These are phyloP conservation scores for Mus minutoides DNA, from an alignment of 2,797 vertebrate genomes.

Conservation along the genomic window DNA sequence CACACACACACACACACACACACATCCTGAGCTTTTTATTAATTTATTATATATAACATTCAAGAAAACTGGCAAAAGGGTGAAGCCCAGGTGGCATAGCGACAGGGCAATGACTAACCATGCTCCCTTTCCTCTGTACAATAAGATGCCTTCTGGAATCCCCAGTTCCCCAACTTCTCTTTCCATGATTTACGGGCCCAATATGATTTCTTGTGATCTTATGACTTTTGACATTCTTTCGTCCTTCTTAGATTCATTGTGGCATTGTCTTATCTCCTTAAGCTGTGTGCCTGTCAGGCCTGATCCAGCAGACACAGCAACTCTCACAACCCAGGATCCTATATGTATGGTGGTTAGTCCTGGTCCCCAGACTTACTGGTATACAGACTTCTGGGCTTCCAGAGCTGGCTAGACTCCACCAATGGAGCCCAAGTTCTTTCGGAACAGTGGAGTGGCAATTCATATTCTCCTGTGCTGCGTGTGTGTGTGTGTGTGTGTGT, in stretches of 20 bases:
- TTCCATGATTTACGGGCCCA: neutral
- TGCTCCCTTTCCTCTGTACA: neutral
- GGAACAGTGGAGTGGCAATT: neutral
- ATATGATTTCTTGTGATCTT: neutral
- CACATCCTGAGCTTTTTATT: neutral
- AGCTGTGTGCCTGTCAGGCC: neutral
- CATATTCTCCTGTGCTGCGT: accelerated
- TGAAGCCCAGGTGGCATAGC: neutral
- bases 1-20: too few species aligned
- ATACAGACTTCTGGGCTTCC: neutral
- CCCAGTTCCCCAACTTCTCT: neutral
- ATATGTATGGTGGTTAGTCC: neutral
- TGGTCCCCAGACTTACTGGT: neutral
- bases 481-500: too few species aligned
- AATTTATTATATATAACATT: neutral
- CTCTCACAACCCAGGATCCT: neutral
- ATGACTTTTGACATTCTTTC: neutral
- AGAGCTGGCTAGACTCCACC: neutral
- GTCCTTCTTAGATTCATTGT: neutral
- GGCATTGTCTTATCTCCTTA: neutral
- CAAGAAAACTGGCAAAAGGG: neutral
- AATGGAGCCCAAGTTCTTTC: neutral
- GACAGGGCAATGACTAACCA: accelerated
- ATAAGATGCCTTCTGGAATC: neutral
- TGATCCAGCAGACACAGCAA: accelerated